phyloP scores from a whole-genome alignment of 30 jellyfish, hydroid and myxozoan species.

The Chironex yamaguchii region DNA sequence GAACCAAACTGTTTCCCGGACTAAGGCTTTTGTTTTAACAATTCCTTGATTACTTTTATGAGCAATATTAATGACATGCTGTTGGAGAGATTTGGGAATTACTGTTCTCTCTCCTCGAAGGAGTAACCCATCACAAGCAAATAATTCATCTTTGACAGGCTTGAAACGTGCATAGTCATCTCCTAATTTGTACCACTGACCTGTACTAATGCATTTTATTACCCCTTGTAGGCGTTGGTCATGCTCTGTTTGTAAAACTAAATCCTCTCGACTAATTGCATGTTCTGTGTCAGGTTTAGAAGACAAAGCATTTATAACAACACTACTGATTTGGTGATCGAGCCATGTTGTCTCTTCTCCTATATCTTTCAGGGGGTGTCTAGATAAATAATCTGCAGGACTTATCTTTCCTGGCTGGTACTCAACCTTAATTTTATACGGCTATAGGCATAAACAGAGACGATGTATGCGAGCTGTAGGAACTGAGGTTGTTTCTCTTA shows the following conservation, averaged over 20 bases:
- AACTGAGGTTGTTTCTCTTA: too few relatives aligned
- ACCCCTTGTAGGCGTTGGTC: neutral
- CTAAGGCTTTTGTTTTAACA: neutral
- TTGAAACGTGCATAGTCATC: neutral
- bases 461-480: too few relatives aligned
- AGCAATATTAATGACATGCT: neutral
- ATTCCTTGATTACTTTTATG: conserved; percentile 19
- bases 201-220: neutral
- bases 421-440: too few relatives aligned
- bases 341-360: too few relatives aligned
- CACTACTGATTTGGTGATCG: too few relatives aligned
- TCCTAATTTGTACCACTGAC: neutral
- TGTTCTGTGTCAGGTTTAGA: too few relatives aligned
- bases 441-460: too few relatives aligned
- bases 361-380: too few relatives aligned
- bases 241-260: neutral
- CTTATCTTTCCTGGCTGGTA: too few relatives aligned
- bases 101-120: neutral
- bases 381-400: too few relatives aligned
- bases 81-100: neutral
- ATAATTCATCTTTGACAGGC: neutral
- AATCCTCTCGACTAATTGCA: neutral
- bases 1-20: neutral
- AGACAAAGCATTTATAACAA: too few relatives aligned
- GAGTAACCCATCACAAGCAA: neutral